Evolutionary conservation across 2,888 invertebrate species (phyloP).

Genomic region (Pyrochroa serraticornis): DNA sequence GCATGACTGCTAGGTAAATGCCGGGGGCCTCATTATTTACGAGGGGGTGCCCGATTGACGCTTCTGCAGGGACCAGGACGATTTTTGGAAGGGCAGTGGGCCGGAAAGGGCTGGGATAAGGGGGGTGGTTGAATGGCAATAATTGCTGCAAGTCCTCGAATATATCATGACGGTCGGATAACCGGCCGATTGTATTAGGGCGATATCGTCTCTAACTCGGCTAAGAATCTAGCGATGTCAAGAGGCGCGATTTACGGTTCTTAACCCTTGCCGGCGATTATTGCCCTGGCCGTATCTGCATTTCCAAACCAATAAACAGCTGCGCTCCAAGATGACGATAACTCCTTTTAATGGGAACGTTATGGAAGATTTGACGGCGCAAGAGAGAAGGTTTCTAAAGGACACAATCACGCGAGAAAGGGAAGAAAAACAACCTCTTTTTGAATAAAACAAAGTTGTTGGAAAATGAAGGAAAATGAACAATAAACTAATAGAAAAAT

Average conservation of each 20-base stretch:
- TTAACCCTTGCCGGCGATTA: conserved; percentile 50
- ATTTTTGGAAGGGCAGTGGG: conserved; percentile 14
- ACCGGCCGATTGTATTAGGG: conserved; percentile 47
- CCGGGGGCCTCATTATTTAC: conserved; percentile 29
- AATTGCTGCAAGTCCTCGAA: conserved; percentile 48
- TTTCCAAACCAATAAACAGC: conserved; percentile 52
- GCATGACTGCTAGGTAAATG: conserved; percentile 57
- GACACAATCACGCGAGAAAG: too few species aligned
- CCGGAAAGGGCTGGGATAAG: not conserved
- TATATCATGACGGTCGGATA: conserved; percentile 48
- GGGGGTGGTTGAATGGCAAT: conserved; percentile 43
- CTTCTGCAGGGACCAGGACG: not conserved
- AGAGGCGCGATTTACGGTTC: conserved; percentile 49
- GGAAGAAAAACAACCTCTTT: too few species aligned
- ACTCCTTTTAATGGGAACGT: too few species aligned
- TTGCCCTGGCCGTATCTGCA: conserved; percentile 40
- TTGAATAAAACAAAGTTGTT: too few species aligned
- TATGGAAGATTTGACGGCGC: too few species aligned
- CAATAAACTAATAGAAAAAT: too few species aligned
- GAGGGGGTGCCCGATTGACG: conserved; percentile 1
- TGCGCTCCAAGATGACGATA: conserved; percentile 32
- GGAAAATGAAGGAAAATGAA: too few species aligned
- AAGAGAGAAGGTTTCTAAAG: too few species aligned
- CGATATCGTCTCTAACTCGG: conserved; percentile 50
- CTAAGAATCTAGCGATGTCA: conserved; percentile 51